Evolutionary conservation across 2,113 vertebrate genomes (phyloP), one percentile per base, ranked within the genome.

Genomic region (Callithrix jacchus): DNA sequence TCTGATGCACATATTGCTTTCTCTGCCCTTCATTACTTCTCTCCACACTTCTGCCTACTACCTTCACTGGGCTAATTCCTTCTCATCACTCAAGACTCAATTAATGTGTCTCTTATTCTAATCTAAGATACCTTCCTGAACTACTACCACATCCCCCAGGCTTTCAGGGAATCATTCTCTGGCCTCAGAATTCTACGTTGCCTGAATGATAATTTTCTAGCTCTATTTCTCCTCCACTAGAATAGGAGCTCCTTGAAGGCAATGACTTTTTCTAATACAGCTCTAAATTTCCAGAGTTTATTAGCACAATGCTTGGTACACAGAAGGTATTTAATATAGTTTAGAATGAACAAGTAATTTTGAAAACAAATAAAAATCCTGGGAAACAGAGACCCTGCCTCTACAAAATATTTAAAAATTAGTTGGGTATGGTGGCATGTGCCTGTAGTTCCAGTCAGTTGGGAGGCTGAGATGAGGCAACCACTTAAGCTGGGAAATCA

Each of bases 231-330:
- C 92, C 13, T 81, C 30, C 47, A 85, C 32, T 70, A 74, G 6
- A 5, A 93, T 79, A 18, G 32, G 7, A 82, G 37, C 2, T 87
- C 37, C 27, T 56, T 73, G 1, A 81, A 91, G 18, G 49, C 27
- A 95, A 12, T 18, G 17, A 54, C 11, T 89, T 85, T 76, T 14
- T 47, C 23, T 82, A 94, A 71, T 47, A 86, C 3, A 71, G 56
- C 45, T 91, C 47, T 88, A 40, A 93, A 94, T 91, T 92, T 92
- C 73, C 73, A 81, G n/a, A 81, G 23, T 76, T 94, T 81, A 93
- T 94, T 81, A 93, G 12, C 40, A 89, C n/a, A 93, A 92, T 89
- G 14, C 25, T 47, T 92, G 25, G 32, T 37, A 82, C 8, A 89
- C 16, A n/a, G 13, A 68, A 84, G 14, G 23, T 52, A 92, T 52